Percentiles rank a stretch among this genome's conserved stretches.
Evolutionary conservation across 2,888 invertebrate genomes (phyloP).

Genomic region (Pachymerium ferrugineum): DNA sequence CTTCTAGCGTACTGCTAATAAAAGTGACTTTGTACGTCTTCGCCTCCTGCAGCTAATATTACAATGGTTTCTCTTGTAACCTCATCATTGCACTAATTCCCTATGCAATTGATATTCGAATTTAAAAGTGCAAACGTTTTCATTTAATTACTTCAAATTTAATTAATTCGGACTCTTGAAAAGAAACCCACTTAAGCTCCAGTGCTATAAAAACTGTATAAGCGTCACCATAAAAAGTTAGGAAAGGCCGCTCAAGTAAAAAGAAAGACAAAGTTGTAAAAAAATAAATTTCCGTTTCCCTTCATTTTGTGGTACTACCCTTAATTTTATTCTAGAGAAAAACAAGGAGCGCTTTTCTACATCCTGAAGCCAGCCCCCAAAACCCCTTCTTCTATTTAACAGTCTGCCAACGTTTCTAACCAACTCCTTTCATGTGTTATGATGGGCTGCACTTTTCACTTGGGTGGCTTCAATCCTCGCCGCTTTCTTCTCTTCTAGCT

Average conservation of each 20-base stretch:
- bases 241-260: constrained; percentile 7
- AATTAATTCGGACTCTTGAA: background rate
- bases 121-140: background rate
- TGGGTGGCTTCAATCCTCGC: constrained; percentile 18
- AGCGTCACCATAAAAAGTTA: background rate
- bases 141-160: background rate
- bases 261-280: background rate
- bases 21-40: no score
- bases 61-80: no score
- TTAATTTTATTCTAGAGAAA: constrained; percentile 3
- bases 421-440: constrained; percentile 17
- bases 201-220: background rate
- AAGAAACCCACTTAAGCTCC: background rate
- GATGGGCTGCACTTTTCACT: constrained; percentile 22
- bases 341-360: background rate
- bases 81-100: no score
- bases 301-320: background rate
- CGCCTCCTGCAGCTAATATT: no score
- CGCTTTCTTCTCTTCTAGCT: constrained; percentile 22
- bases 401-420: constrained; percentile 25
- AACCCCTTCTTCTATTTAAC: constrained; percentile 3
- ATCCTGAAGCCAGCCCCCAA: background rate
- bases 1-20: no score
- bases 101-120: background rate
- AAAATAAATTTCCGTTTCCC: background rate